Evolutionary conservation across 2,888 invertebrate genomes (phyloP), one percentile per base, ranked within the genome.

Genomic region (Drepana falcataria): DNA sequence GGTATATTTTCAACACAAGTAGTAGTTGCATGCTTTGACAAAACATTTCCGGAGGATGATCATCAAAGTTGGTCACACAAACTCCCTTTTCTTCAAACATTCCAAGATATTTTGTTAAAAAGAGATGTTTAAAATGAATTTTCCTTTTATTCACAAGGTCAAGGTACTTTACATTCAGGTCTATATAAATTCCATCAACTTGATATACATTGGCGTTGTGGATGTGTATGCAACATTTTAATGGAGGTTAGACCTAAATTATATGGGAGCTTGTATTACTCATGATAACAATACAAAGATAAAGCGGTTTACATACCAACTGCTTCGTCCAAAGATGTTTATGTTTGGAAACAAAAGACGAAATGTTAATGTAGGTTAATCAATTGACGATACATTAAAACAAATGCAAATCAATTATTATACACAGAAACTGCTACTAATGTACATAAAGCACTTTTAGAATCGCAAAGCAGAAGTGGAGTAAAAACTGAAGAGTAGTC

Each of bases 281-380:
- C 71, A 66, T 57, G 58, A 59, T 67, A 63, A 61, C 59, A 59
- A 71, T 63, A 66, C 53, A 69, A 55, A 73, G 51, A 75, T 58
- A 68, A 75, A 77, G 71, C 66, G 66, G 59, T 60, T 76, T 85
- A 91, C 90, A 81, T 90, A 91, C 90, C 90, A 66, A 90, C 90
- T 88, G 89, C 76, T 77, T 79, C 79, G 75, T 90, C 90, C 89
- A 81, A 77, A 79, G 76, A 83, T 75, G 78, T 79, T 74, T 72
- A 80, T 69, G 77, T 78, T 86, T 82, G 89, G 79, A 88, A 87
- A 81, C 79, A 85, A 77, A 88, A 87, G 67, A 80, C 69, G 68
- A 73, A 74, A 80, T 74, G 69, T 83, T 82, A 80, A 83, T 79
- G 74, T 78, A 68, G 73, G 62, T 69, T 65, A 68, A 67, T 64